phyloP scores from a whole-genome alignment of 2,888 invertebrate genomes.

The Drosophila kambysellisi region DNA sequence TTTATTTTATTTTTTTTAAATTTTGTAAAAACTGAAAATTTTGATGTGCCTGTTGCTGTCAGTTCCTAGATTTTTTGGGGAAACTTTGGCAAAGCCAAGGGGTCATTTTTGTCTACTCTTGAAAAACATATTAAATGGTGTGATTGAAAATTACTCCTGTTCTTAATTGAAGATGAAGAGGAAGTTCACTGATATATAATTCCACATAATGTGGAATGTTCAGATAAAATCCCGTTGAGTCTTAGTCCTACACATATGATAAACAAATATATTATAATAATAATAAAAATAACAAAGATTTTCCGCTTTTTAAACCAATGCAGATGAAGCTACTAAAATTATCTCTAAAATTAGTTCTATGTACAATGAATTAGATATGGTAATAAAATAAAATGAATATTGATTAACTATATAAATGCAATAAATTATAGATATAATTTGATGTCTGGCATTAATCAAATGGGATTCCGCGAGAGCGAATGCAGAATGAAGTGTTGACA shows the following conservation, averaged over 20 bases:
- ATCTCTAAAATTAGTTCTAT: neutral
- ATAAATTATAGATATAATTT: neutral
- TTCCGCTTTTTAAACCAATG: neutral
- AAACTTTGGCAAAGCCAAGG: neutral
- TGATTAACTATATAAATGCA: neutral
- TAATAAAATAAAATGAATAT: neutral
- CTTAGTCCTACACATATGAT: neutral
- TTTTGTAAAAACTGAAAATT: constrained; percentile 29
- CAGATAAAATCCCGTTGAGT: neutral
- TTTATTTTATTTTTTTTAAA: neutral
- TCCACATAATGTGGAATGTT: neutral
- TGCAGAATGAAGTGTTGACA: neutral
- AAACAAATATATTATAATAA: neutral
- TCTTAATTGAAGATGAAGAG: neutral
- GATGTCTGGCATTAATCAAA: neutral
- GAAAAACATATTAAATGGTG: neutral
- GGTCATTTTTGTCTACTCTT: neutral
- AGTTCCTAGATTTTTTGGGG: neutral
- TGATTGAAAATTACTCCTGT: neutral
- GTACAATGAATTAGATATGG: neutral
- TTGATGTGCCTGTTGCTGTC: constrained; percentile 10
- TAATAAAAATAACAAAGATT: neutral
- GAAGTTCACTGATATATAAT: neutral
- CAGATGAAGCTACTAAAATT: neutral
- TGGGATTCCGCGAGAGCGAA: neutral